phyloP scores from a whole-genome alignment of 2,888 invertebrate genomes.

The Papilio demoleus region DNA sequence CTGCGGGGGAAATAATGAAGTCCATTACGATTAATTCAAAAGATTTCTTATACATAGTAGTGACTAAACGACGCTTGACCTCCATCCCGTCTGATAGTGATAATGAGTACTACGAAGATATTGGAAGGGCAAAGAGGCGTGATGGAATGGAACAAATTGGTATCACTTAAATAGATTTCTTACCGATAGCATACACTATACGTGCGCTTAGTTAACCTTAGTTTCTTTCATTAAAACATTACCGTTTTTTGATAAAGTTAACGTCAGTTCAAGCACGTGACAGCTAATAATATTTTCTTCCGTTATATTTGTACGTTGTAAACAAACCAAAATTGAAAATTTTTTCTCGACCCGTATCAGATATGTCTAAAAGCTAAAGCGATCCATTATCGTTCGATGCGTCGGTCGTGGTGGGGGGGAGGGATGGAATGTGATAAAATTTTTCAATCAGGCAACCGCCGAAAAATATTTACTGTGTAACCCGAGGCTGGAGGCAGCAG shows the following conservation, averaged over 20 bases:
- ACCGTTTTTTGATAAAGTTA: background rate
- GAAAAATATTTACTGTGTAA: conserved; percentile 82
- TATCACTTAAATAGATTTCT: conserved; percentile 14
- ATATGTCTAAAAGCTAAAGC: conserved; percentile 45
- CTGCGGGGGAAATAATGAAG: conserved; percentile 36
- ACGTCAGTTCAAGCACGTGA: background rate
- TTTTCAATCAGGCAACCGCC: conserved; percentile 80
- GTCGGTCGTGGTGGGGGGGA: conserved; percentile 6
- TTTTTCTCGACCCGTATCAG: conserved; percentile 29
- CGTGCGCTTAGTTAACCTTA: background rate
- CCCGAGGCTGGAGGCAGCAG: conserved; percentile 65
- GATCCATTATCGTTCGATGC: conserved; percentile 73
- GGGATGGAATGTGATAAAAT: conserved; percentile 75
- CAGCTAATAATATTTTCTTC: background rate
- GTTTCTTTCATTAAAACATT: background rate
- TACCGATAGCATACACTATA: background rate
- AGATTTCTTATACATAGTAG: conserved; percentile 32
- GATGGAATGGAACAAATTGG: conserved; percentile 5
- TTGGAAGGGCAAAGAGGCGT: conserved; percentile 12
- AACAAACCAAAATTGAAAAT: conserved; percentile 26
- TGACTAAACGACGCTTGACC: conserved; percentile 40
- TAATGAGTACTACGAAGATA: conserved; percentile 26
- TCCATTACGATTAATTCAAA: conserved; percentile 36
- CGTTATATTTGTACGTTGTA: conserved; percentile 10
- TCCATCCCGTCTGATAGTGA: conserved; percentile 20